Conservation (phyloP, 2,888 invertebrate genomes). For the Cotesia congregata region DNA sequence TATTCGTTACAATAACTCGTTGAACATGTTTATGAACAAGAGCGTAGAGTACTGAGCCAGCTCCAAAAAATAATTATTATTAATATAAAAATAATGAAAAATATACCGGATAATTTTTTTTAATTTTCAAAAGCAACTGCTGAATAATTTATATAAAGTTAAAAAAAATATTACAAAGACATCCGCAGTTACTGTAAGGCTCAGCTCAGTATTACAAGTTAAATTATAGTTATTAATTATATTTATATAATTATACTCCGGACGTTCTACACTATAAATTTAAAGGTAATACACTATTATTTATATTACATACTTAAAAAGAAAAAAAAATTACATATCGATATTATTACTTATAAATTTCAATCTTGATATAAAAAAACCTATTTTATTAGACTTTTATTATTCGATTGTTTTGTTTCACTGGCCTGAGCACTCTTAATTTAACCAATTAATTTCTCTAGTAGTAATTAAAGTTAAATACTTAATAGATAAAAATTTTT, state of each 20-base stretch:
- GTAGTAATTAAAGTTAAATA: constrained; percentile 4
- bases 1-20: neutral
- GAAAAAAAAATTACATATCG: constrained; percentile 6
- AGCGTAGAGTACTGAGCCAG: constrained; percentile 39
- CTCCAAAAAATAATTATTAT: constrained; percentile 24
- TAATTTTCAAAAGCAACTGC: neutral
- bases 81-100: constrained; percentile 9
- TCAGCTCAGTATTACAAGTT: constrained; percentile 4
- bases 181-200: constrained; percentile 7
- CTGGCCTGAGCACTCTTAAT: constrained; percentile 26
- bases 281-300: constrained; percentile 12
- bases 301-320: constrained; percentile 12
- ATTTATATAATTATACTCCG: neutral
- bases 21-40: constrained; percentile 28
- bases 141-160: neutral
- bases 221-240: constrained; percentile 6
- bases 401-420: constrained; percentile 16
- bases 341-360: neutral
- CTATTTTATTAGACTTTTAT: constrained; percentile 1
- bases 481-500: neutral
- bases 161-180: neutral
- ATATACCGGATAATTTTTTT: neutral
- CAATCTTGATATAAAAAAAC: neutral
- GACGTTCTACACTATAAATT: constrained; percentile 17
- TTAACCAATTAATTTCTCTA: neutral